Evolutionary conservation across 2,888 invertebrate genomes (phyloP).

Genomic region (Willowsia nigromaculata): DNA sequence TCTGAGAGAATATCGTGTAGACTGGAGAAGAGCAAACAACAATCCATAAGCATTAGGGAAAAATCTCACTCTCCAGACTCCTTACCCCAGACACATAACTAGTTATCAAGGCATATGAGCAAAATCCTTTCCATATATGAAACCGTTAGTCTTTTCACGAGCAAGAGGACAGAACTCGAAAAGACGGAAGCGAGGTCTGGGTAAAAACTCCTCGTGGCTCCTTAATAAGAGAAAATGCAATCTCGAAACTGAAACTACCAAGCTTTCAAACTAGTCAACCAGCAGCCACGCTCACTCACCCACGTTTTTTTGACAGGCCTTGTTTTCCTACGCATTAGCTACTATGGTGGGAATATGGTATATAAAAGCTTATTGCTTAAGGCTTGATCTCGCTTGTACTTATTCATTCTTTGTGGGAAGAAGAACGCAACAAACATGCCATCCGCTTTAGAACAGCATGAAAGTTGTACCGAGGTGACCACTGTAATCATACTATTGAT

Average conservation of each 20-base stretch:
- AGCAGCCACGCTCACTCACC: not conserved
- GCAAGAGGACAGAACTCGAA: not conserved
- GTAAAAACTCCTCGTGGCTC: not conserved
- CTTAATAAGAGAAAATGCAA: constrained; percentile 26
- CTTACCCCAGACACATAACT: no score
- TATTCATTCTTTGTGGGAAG: no score
- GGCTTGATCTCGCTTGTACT: no score
- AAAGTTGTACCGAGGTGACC: no score
- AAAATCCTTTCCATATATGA: no score
- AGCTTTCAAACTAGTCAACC: constrained; percentile 33
- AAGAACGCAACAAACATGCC: no score
- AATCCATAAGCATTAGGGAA: constrained; percentile 40
- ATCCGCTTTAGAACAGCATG: no score
- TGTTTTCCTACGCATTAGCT: not conserved
- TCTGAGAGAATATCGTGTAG: not conserved
- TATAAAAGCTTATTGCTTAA: no score
- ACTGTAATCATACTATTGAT: no score
- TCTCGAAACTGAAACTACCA: constrained; percentile 28
- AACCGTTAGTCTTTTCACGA: not conserved
- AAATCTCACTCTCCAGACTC: not conserved
- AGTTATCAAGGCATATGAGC: no score
- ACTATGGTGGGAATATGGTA: no score
- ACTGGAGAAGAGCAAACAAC: constrained; percentile 36
- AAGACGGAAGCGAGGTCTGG: constrained; percentile 2
- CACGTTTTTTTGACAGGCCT: no score